phyloP scores from a whole-genome alignment of 1,140 invertebrate species.

The Lineus longissimus region DNA sequence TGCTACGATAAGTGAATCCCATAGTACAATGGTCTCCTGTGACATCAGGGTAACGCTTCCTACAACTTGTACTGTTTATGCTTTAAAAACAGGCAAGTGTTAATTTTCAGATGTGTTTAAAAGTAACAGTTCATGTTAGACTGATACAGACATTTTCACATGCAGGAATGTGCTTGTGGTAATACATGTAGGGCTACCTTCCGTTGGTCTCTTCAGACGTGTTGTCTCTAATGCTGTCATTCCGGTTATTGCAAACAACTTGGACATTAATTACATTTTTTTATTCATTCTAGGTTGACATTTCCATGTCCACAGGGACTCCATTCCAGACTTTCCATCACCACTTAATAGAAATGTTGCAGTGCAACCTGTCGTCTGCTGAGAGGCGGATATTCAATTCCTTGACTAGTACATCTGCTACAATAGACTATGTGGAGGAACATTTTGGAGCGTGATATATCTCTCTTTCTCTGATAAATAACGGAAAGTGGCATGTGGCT shows the following conservation, averaged over 20 bases:
- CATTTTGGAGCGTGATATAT: slow-evolving; percentile 54
- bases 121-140: too few species aligned
- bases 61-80: too few species aligned
- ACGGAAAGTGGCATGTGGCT: too few species aligned
- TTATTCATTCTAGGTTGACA: slow-evolving; percentile 31
- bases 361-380: slow-evolving; percentile 68
- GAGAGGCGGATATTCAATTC: slow-evolving; percentile 75
- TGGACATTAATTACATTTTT: neutral
- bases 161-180: too few species aligned
- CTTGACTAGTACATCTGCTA: slow-evolving; percentile 65
- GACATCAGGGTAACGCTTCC: too few species aligned
- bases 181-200: too few species aligned
- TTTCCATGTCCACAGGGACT: slow-evolving; percentile 62
- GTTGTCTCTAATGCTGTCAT: neutral
- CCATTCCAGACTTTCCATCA: slow-evolving; percentile 84
- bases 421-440: slow-evolving; percentile 68
- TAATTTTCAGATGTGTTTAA: too few species aligned
- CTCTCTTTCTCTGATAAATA: too few species aligned
- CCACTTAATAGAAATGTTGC: slow-evolving; percentile 90
- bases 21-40: neutral
- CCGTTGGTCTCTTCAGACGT: too few species aligned
- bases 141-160: too few species aligned
- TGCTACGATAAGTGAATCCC: neutral
- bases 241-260: neutral
- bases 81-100: too few species aligned